Conservation (phyloP, 2,888 invertebrate genomes). For the Lymantria monacha region DNA sequence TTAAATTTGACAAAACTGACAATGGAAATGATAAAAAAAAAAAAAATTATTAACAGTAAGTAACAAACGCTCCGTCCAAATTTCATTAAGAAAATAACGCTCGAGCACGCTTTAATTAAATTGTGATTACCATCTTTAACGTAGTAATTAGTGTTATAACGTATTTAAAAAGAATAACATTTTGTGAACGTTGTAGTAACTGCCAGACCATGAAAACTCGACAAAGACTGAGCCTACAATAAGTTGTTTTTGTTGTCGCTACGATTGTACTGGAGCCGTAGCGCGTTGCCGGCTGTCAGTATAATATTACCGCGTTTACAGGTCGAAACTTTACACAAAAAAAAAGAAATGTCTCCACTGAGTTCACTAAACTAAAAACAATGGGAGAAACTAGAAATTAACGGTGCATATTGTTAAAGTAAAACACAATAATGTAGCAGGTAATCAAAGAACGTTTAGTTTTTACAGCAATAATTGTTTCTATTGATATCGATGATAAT, state of each 20-base stretch:
- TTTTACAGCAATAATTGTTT: constrained; percentile 12
- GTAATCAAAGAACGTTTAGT: constrained; percentile 13
- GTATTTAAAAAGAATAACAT: constrained; percentile 18
- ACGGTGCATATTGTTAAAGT: constrained; percentile 36
- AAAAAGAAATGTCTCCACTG: constrained; percentile 37
- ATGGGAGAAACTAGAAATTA: constrained; percentile 45
- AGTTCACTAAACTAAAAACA: constrained; percentile 61
- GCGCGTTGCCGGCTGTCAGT: constrained; percentile 23
- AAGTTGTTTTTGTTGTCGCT: constrained; percentile 43
- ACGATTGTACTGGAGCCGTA: constrained; percentile 29
- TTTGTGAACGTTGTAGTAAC: constrained; percentile 30
- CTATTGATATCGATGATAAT: constrained; percentile 3
- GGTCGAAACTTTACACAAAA: constrained; percentile 40
- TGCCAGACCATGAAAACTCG: constrained; percentile 57
- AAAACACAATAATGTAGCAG: constrained; percentile 17
- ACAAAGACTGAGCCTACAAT: constrained; percentile 47
- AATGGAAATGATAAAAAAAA: too few relatives aligned
- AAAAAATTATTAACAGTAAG: too few relatives aligned
- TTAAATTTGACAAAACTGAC: too few relatives aligned
- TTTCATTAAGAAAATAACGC: constrained; percentile 1
- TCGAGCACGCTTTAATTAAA: constrained; percentile 5
- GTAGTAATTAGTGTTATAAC: constrained; percentile 3
- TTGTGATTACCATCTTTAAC: constrained; percentile 8
- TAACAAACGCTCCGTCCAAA: constrained; percentile 1
- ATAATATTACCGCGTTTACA: constrained; percentile 48